These are phyloP conservation scores for Myotis lucifugus DNA, from an alignment of 2,113 vertebrate species.

Conservation along the genomic window DNA sequence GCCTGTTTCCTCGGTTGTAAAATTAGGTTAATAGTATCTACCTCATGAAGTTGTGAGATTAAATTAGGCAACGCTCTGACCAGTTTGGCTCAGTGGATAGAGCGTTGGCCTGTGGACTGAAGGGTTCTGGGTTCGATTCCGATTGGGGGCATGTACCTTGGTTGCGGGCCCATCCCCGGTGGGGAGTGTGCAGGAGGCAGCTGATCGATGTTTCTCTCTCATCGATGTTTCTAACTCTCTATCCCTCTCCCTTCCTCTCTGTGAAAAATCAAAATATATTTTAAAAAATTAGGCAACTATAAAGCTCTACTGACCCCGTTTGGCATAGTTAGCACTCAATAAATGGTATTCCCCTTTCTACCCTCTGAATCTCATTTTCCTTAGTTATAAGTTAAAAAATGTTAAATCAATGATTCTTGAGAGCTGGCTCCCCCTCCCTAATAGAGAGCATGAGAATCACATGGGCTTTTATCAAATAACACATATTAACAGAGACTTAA, in stretches of 20 bases:
- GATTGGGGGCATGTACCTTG: too few species aligned
- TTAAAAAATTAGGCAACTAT: background rate
- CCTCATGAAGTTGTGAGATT: background rate
- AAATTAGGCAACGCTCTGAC: background rate
- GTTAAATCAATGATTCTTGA: background rate
- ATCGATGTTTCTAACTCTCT: too few species aligned
- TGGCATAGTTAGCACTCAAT: background rate
- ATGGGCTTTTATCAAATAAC: background rate
- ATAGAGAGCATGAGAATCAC: background rate
- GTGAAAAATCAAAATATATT: too few species aligned
- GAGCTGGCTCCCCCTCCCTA: background rate
- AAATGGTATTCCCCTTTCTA: background rate
- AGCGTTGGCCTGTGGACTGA: too few species aligned
- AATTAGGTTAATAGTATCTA: background rate
- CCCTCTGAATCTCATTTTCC: background rate
- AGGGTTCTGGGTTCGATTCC: too few species aligned
- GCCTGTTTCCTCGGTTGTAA: slow-evolving; percentile 38
- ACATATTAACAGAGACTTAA: background rate
- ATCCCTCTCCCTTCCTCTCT: too few species aligned
- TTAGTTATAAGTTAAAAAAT: background rate
- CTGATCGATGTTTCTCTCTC: too few species aligned
- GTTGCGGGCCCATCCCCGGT: too few species aligned
- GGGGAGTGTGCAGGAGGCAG: too few species aligned
- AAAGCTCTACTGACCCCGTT: background rate
- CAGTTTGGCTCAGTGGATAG: too few species aligned